A percentile compares a stretch with the other conserved stretches of the same genome.
These are phyloP conservation scores for Vulpes vulpes DNA, from an alignment of 2,113 vertebrate species.

Conservation along the genomic window DNA sequence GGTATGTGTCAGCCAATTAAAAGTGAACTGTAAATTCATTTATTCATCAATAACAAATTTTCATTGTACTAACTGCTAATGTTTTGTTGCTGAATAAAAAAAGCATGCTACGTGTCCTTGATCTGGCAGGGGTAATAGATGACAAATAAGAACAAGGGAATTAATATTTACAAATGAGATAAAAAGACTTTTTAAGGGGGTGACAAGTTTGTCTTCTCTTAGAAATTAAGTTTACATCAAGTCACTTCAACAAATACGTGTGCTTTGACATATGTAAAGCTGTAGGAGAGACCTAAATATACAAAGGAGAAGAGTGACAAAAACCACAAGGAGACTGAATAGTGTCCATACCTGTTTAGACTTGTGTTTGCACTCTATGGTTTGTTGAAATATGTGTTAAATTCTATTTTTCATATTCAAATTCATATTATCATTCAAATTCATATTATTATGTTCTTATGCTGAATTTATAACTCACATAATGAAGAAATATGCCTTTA, in stretches of 20 bases:
- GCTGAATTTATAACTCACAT: background rate
- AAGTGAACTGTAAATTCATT: background rate
- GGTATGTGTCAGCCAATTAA: background rate
- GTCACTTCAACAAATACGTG: background rate
- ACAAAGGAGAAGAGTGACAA: background rate
- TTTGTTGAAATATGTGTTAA: background rate
- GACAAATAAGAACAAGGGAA: background rate
- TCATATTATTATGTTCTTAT: background rate
- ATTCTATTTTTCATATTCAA: background rate
- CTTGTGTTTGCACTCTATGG: background rate
- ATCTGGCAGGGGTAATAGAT: background rate
- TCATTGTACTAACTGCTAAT: background rate
- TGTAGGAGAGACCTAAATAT: background rate
- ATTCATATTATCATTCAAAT: background rate
- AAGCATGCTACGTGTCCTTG: background rate
- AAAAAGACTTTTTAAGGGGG: background rate
- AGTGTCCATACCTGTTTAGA: background rate
- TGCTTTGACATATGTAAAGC: background rate
- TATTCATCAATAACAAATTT: background rate
- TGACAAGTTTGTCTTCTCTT: background rate
- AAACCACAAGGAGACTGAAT: fast-evolving
- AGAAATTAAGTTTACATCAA: background rate
- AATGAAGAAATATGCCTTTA: background rate
- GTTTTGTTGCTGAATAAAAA: background rate
- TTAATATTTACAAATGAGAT: background rate